Conservation (phyloP, 2,797 vertebrate species). For the Sebastes miniatus region DNA sequence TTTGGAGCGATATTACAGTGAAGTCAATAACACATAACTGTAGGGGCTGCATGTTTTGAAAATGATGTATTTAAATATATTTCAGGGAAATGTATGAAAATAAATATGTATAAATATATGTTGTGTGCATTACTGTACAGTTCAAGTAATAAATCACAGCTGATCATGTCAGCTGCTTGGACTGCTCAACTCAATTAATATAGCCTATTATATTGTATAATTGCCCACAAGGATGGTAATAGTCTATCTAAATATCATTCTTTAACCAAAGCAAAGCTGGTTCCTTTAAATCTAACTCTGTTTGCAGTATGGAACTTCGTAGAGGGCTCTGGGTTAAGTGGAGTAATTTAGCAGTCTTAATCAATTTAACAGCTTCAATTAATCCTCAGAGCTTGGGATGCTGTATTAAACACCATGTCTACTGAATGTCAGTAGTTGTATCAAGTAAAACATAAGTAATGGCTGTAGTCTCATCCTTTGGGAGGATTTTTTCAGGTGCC, state of each 20-base stretch:
- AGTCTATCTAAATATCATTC: not conserved
- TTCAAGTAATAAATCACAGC: not conserved
- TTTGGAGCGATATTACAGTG: not conserved
- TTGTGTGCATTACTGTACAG: not conserved
- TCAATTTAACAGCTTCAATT: conserved; percentile 32
- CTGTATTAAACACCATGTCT: not conserved
- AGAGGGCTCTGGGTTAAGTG: conserved; percentile 24
- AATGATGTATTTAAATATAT: not conserved
- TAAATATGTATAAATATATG: not conserved
- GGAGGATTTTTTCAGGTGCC: not conserved
- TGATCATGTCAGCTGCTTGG: not conserved
- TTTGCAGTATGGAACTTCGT: not conserved
- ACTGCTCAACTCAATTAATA: not conserved
- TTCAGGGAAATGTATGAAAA: not conserved
- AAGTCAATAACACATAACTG: not conserved
- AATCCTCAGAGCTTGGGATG: conserved; percentile 4
- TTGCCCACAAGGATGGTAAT: not conserved
- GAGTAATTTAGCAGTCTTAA: conserved; percentile 20
- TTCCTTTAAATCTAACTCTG: not conserved
- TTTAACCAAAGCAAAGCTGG: not conserved
- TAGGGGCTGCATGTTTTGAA: not conserved
- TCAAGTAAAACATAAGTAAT: not conserved
- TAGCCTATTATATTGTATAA: not conserved
- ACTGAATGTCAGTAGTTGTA: not conserved
- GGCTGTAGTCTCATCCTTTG: not conserved